A percentile compares a stretch with the other conserved stretches of the same genome.
Evolutionary conservation across 1,140 invertebrate species (phyloP).

Genomic region (Condylostylus longicornis): DNA sequence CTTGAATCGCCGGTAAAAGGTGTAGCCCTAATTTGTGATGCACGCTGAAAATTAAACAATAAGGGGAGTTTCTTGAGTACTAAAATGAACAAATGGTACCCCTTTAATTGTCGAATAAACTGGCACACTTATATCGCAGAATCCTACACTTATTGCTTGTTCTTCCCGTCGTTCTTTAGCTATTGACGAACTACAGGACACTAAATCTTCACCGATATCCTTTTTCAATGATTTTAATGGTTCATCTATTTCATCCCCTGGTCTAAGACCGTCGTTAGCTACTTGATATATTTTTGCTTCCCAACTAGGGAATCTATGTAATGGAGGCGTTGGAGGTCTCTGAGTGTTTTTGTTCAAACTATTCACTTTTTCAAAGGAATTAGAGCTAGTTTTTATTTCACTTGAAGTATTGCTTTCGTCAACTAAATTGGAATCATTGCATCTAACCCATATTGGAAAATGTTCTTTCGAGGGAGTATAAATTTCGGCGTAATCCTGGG

Average conservation of each 20-base stretch:
- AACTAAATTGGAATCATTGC: conserved; percentile 31
- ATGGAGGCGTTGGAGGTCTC: conserved; percentile 72
- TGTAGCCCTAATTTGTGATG: conserved; percentile 88
- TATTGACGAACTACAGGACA: conserved; percentile 9
- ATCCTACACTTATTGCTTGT: conserved; percentile 43
- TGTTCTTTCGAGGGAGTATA: conserved; percentile 79
- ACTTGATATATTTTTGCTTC: conserved; percentile 88
- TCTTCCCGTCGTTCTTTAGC: conserved; percentile 19
- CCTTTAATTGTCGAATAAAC: conserved; percentile 94
- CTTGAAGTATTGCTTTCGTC: conserved; percentile 37
- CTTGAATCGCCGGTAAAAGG: conserved; percentile 91
- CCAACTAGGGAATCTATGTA: conserved; percentile 82
- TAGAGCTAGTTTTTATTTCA: conserved; percentile 30
- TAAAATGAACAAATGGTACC: conserved; percentile 36
- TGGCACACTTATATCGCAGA: conserved; percentile 76
- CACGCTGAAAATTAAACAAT: conserved; percentile 57
- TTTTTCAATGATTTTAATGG: not conserved
- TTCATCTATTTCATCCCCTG: conserved; percentile 7
- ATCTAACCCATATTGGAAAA: conserved; percentile 37
- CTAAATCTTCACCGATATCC: conserved; percentile 15
- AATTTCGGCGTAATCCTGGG: conserved; percentile 84
- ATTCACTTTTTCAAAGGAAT: conserved; percentile 30
- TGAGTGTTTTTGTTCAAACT: conserved; percentile 24
- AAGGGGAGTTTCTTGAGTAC: not conserved
- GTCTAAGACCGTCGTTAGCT: conserved; percentile 62